Evolutionary conservation across 2,797 vertebrate genomes (phyloP), one percentile per base, ranked within the genome.

Genomic region (Ptychadena robeensis): DNA sequence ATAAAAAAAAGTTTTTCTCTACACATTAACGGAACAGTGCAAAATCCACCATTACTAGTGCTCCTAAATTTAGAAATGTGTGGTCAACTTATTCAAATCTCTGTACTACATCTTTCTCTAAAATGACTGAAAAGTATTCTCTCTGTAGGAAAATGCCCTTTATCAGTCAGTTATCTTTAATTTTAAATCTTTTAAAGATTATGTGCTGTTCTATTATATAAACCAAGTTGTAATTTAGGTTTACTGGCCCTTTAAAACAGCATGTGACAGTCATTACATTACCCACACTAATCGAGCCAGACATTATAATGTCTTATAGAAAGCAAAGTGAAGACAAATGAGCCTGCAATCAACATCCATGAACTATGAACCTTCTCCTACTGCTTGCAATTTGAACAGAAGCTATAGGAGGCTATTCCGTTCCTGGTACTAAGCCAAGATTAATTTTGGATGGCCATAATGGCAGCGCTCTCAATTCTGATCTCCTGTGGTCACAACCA

Each of bases 381-480:
- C 90, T 90, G 89, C 88, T 90, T 88, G 89, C 88, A 91, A 92
- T 91, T 89, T 90, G 89, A 90, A 88, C 87, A 87, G 0, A 8
- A 91, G 85, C 90, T 87, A 89, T 88, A 81, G 88, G 90, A 87
- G 88, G 87, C 86, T 86, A 85, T 85, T 72, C 83, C 84, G 81
- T 86, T 90, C 87, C 88, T 88, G 86, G 88, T 88, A 85, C 82
- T 61, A 44, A 89, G 89, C 85, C 86, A 89, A 87, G 87, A 87
- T 91, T 91, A 88, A 89, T 90, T 90, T 87, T 87, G 88, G 87
- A 88, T 86, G 87, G 85, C 0, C 0, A 89, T 65, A 82, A 81
- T 57, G 87, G 86, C 76, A 32, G 78, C 57, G 22, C 35, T 85
- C 34, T 80, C 82, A 85, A 86, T 82, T 85, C 87, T 87, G 87